Evolutionary conservation across 1,140 invertebrate species (phyloP).

Genomic region (Ridgeia piscesae): DNA sequence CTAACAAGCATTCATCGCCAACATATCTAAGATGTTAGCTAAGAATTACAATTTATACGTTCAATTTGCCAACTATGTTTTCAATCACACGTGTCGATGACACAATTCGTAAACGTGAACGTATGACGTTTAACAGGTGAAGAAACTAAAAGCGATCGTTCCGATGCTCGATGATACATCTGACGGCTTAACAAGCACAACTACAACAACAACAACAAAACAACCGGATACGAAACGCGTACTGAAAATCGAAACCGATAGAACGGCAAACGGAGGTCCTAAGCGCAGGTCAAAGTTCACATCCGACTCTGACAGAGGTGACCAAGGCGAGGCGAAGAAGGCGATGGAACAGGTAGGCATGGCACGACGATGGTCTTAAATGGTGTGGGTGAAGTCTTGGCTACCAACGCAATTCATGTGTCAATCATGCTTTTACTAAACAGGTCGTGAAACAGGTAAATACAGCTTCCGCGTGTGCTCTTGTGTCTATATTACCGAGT

Average conservation of each 20-base stretch:
- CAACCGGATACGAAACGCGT: not conserved
- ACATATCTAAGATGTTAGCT: no score
- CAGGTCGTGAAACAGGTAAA: not conserved
- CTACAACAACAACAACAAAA: not conserved
- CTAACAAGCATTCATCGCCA: no score
- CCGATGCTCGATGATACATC: not conserved
- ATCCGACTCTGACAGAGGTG: not conserved
- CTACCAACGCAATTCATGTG: not conserved
- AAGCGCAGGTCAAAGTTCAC: not conserved
- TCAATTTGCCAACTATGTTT: not conserved
- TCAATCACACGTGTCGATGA: not conserved
- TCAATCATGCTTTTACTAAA: not conserved
- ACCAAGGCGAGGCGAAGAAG: not conserved
- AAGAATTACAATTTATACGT: not conserved
- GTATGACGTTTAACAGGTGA: not conserved
- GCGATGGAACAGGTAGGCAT: not conserved
- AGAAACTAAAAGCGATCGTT: conserved; percentile 10
- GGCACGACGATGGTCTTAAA: not conserved
- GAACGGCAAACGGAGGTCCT: not conserved
- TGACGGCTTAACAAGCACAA: no score
- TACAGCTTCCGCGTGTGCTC: not conserved
- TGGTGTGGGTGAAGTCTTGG: not conserved
- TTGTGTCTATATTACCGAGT: not conserved
- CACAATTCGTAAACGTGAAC: not conserved
- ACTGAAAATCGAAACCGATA: not conserved